Evolutionary conservation across 2,888 invertebrate species (phyloP), one percentile per base, ranked within the genome.

Genomic region (Ochropacha duplaris): DNA sequence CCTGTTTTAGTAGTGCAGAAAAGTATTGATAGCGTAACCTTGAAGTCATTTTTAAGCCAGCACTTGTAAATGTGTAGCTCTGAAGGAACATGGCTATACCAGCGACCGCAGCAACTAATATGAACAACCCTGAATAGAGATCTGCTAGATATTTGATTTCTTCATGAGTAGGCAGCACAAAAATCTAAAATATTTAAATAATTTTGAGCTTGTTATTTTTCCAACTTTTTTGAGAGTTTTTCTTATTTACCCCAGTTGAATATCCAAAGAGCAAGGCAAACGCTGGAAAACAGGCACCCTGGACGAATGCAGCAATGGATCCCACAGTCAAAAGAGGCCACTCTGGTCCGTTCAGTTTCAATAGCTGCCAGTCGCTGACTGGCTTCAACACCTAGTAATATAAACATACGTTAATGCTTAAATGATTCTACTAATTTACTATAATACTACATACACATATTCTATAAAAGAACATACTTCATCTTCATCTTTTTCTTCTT

Each of bases 41-140:
- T 1, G 95, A 93, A 0, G 97, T 97, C 88, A 97, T 94, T 57
- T 94, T 94, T 1, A 96, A 95, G 0, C 97, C 97, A 0, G 97
- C 95, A 24, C 94, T 88, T 0, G 95, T 96, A 78, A 97, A 97
- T 80, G 96, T 94, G 65, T 94, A 95, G 64, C 95, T 94, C 81
- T 96, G 96, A 0, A 95, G 78, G 71, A 95, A 95, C 68, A 95
- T 95, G 5, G 95, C 94, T 1, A 95, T 65, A 0, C 96, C 96
- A 2, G 96, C 95, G 2, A 95, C 74, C 0, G 95, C 78, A 0
- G 96, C 96, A 54, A 96, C 94, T 16, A 94, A 87, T 14, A 96
- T 78, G 78, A 96, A 96, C 66, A 95, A 86, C 1, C 95, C 92
- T 0, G 96, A 94, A 71, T 95, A 96, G 1, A 93, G 81, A 60